Evolutionary conservation across 2,113 vertebrate genomes (phyloP).

Genomic region (Brachyhypopomus gauderio): DNA sequence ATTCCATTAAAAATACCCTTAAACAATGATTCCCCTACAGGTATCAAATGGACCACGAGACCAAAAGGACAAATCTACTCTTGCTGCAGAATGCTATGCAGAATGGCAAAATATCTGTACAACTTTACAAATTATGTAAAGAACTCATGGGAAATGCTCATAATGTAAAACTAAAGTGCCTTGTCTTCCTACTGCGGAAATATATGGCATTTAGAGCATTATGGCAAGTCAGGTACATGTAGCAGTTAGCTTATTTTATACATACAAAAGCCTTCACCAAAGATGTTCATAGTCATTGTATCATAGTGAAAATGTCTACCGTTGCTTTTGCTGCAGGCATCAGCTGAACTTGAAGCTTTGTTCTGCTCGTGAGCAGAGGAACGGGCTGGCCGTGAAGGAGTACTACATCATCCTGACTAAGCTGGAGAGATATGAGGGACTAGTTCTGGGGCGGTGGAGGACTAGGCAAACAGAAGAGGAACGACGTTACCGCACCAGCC

Average conservation of each 20-base stretch:
- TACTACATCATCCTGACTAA: too few species aligned
- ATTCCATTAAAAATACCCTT: not conserved
- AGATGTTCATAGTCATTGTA: too few species aligned
- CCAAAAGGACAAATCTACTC: slow-evolving; percentile 3
- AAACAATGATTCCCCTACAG: not conserved
- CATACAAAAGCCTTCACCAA: not conserved
- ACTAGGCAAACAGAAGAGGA: too few species aligned
- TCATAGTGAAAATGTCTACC: too few species aligned
- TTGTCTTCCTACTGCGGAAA: slow-evolving; percentile 24
- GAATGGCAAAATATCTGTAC: not conserved
- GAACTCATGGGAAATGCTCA: not conserved
- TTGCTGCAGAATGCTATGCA: not conserved
- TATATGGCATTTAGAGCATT: slow-evolving; percentile 20
- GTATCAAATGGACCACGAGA: not conserved
- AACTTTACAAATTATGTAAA: not conserved
- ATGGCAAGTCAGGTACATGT: slow-evolving; percentile 22
- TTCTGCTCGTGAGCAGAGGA: too few species aligned
- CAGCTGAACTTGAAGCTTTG: too few species aligned
- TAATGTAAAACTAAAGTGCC: not conserved
- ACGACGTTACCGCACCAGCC: too few species aligned
- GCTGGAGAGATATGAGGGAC: too few species aligned
- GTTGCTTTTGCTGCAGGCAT: too few species aligned
- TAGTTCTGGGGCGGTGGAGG: too few species aligned
- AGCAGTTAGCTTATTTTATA: not conserved
- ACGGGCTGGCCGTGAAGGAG: too few species aligned